Evolutionary conservation across 1,140 invertebrate species (phyloP).

Genomic region (Antheraea mylitta): DNA sequence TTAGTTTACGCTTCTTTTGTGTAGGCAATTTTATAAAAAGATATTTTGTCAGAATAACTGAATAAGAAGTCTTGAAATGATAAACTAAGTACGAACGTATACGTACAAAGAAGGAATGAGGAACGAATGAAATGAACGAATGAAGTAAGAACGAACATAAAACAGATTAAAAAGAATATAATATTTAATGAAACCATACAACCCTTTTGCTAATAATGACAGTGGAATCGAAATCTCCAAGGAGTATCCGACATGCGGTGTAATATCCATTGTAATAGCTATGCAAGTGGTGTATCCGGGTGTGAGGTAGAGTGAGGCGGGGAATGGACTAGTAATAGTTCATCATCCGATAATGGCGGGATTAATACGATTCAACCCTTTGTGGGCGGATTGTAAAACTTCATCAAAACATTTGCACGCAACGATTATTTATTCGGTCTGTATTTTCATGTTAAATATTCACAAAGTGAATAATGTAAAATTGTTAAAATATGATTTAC

Average conservation of each 20-base stretch:
- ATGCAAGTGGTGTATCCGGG: conserved; percentile 21
- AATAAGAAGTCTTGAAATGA: too few relatives aligned
- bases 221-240: conserved; percentile 33
- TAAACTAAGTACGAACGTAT: too few relatives aligned
- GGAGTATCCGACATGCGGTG: conserved; percentile 55
- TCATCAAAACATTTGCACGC: conserved; percentile 57
- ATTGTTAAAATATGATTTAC: too few relatives aligned
- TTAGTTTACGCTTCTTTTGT: too few relatives aligned
- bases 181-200: conserved; percentile 9
- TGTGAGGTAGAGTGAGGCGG: conserved; percentile 25
- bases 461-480: conserved; percentile 31
- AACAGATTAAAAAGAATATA: conserved; percentile 13
- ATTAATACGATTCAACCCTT: conserved; percentile 70
- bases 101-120: too few relatives aligned
- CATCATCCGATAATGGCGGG: conserved; percentile 65
- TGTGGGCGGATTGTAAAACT: conserved; percentile 68
- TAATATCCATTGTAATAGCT: conserved; percentile 44
- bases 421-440: conserved; percentile 46
- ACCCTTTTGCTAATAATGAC: conserved; percentile 31
- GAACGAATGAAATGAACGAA: too few relatives aligned
- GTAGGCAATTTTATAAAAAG: too few relatives aligned
- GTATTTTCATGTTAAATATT: conserved; percentile 41
- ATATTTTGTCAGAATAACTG: too few relatives aligned
- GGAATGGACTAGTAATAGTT: conserved; percentile 32
- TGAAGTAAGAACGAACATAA: background rate